Evolutionary conservation across 2,888 invertebrate genomes (phyloP), one percentile per base, ranked within the genome.

Genomic region (Tinea semifulvella): DNA sequence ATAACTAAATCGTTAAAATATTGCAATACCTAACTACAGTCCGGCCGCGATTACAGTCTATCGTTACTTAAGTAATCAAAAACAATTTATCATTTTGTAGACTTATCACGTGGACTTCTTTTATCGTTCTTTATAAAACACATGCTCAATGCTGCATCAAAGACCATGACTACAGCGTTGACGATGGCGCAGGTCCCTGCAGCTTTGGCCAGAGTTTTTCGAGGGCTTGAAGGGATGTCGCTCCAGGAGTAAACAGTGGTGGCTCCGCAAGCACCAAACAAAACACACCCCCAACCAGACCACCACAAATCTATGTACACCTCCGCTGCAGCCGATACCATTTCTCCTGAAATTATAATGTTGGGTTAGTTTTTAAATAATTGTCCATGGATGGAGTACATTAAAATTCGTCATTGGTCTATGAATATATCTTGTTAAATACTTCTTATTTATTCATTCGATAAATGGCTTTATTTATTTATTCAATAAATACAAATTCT

Each of bases 221-320:
- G 65, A 8, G 46, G 22, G 49, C 65, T 61, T 2, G 48, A 10
- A 0, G 69, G 65, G 1, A 77, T 51, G 36, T 65, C 65, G 7
- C 58, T 60, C 79, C 79, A 79, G n/a, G 54, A 49, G 40, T 56
- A 55, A 19, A 77, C 50, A 1, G 70, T 71, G n/a, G 71, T 52
- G 1, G 57, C 65, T 1, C 71, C 79, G 47, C 73, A 68, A 0
- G 65, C 57, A 1, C 59, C 77, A 53, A 65, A 76, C 16, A 77
- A 50, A 6, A 54, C 52, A 4, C 62, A 64, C n/a, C 76, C 79
- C 4, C 55, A 52, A 2, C 65, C 65, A 0, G 74, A 73, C 79
- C 77, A 80, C 74, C 74, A 76, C 43, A 70, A 69, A 52, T 72
- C 75, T n/a, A 79, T 57, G 55, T 74, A 77, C 28, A 73, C 64